Percentiles rank a stretch among this genome's conserved stretches.
phyloP scores from a whole-genome alignment of 1,140 invertebrate species.

The Achroia grisella region DNA sequence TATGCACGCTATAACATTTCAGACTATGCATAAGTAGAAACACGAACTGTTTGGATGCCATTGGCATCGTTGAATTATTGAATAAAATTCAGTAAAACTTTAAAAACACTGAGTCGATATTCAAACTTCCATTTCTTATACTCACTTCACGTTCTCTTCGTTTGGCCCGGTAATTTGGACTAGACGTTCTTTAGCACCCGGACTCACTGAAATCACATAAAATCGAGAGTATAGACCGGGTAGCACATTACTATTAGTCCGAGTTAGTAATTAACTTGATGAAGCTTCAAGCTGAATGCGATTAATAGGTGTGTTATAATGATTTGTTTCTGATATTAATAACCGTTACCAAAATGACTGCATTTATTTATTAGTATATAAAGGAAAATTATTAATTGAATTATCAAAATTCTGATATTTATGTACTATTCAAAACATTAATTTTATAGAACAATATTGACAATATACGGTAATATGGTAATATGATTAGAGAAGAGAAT shows the following conservation, averaged over 20 bases:
- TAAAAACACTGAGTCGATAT: no score
- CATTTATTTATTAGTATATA: slow-evolving; percentile 2
- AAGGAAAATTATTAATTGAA: neutral
- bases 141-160: slow-evolving; percentile 93
- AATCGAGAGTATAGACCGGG: neutral
- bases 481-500: neutral
- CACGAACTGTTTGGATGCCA: no score
- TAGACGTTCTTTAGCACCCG: slow-evolving; percentile 92
- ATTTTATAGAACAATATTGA: no score
- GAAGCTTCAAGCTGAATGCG: slow-evolving; percentile 46
- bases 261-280: slow-evolving; percentile 10
- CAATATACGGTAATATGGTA: no score
- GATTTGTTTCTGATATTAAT: neutral
- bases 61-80: no score
- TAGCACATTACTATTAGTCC: neutral
- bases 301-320: slow-evolving; percentile 26
- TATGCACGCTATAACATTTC: no score
- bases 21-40: no score
- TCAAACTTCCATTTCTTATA: slow-evolving; percentile 20
- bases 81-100: no score
- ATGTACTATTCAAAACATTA: no score
- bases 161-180: slow-evolving; percentile 94
- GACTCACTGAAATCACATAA: slow-evolving; percentile 80
- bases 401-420: neutral
- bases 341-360: neutral